These are phyloP conservation scores for Arctia plantaginis DNA, from an alignment of 2,888 invertebrate species.

Conservation along the genomic window DNA sequence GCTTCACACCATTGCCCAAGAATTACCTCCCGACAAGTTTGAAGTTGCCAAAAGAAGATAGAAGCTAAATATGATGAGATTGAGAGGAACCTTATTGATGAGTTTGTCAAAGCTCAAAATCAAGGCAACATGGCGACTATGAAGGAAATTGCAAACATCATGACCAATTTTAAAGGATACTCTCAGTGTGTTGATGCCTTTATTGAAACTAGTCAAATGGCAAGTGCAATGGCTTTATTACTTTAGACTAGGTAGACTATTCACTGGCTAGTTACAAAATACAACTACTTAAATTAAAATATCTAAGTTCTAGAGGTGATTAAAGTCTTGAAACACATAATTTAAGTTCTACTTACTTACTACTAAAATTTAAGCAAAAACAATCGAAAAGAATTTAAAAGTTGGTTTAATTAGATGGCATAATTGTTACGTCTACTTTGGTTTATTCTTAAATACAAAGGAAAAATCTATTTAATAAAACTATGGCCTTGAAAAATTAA, in stretches of 20 bases:
- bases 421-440: too few species aligned
- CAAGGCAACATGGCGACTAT: constrained; percentile 94
- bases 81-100: constrained; percentile 95
- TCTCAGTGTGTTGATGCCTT: constrained; percentile 98
- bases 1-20: constrained; percentile 97
- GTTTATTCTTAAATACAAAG: too few species aligned
- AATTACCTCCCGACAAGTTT: constrained; percentile 95
- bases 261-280: too few species aligned
- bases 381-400: too few species aligned
- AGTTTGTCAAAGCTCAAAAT: constrained; percentile 96
- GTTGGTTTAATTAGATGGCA: too few species aligned
- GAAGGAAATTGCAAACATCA: constrained; percentile 96
- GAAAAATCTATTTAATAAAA: too few species aligned
- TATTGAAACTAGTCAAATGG: constrained; percentile 98
- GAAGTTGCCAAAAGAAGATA: constrained; percentile 94
- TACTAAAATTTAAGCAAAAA: too few species aligned
- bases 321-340: too few species aligned
- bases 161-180: constrained; percentile 98
- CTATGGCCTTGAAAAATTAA: neutral
- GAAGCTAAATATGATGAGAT: constrained; percentile 96
- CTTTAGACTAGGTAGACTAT: neutral
- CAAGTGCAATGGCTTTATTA: constrained; percentile 63
- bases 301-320: too few species aligned
- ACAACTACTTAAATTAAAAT: too few species aligned
- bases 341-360: too few species aligned